Evolutionary conservation across 2,113 vertebrate species (phyloP).

Genomic region (Gavialis gangeticus): DNA sequence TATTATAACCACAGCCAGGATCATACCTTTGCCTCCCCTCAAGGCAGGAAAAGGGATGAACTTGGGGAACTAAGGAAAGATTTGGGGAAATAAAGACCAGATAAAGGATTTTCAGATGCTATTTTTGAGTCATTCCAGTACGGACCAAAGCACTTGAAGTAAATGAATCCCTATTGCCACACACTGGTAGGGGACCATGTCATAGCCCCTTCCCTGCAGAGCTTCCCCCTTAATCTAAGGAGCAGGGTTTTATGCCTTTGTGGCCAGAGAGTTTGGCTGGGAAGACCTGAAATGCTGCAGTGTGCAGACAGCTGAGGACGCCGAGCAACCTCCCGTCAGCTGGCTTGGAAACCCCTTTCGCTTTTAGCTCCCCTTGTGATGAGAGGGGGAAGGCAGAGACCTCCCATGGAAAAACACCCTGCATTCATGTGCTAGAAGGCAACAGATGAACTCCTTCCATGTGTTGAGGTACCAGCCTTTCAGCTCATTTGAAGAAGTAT

Average conservation of each 20-base stretch:
- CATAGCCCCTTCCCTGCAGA: neutral
- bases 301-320: neutral
- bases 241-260: neutral
- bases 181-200: neutral
- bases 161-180: neutral
- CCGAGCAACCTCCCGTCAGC: neutral
- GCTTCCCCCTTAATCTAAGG: neutral
- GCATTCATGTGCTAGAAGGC: neutral
- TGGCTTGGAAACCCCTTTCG: neutral
- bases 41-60: neutral
- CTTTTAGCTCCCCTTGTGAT: neutral
- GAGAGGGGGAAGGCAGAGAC: neutral
- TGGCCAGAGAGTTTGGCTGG: neutral
- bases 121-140: neutral
- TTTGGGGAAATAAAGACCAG: neutral
- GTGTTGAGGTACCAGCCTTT: neutral
- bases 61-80: neutral
- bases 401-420: neutral
- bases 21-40: neutral
- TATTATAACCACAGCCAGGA: neutral
- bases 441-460: neutral
- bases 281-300: neutral
- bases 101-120: neutral
- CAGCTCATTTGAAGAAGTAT: neutral
- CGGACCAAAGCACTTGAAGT: neutral